Evolutionary conservation across 2,888 invertebrate species (phyloP).

Genomic region (Lycophotia porphyrea): DNA sequence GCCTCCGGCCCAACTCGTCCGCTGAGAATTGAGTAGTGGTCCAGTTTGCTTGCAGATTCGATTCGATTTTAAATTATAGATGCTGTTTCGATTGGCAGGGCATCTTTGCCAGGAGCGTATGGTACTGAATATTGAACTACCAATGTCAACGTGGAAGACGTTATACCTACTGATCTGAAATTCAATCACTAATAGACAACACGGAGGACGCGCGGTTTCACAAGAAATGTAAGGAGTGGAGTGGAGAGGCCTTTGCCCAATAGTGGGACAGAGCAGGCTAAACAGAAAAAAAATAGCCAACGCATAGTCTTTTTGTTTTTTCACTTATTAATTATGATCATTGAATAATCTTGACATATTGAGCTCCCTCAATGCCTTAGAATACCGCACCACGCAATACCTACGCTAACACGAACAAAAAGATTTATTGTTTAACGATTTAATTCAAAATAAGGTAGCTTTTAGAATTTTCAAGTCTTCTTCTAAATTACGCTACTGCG

Average conservation of each 20-base stretch:
- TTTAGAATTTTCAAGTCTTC: too few relatives aligned
- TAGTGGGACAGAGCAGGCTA: too few relatives aligned
- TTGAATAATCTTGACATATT: background rate
- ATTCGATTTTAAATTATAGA: constrained; percentile 52
- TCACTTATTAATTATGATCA: background rate
- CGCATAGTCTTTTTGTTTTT: too few relatives aligned
- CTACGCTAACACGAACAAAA: too few relatives aligned
- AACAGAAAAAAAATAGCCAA: too few relatives aligned
- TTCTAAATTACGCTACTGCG: too few relatives aligned
- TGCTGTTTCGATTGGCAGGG: constrained; percentile 22
- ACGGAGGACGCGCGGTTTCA: too few relatives aligned
- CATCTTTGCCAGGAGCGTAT: background rate
- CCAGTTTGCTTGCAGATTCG: constrained; percentile 39
- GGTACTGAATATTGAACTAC: background rate
- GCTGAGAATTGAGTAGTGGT: constrained; percentile 36
- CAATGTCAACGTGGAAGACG: background rate
- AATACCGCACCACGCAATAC: too few relatives aligned
- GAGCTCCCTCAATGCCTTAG: too few relatives aligned
- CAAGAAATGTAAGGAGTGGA: too few relatives aligned
- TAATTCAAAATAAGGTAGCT: background rate
- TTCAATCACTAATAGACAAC: background rate
- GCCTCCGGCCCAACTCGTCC: constrained; percentile 11
- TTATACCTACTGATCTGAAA: background rate
- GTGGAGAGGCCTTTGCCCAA: too few relatives aligned
- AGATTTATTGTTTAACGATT: background rate